phyloP scores from a whole-genome alignment of 2,797 vertebrate genomes.

The Myotis pilosus region DNA sequence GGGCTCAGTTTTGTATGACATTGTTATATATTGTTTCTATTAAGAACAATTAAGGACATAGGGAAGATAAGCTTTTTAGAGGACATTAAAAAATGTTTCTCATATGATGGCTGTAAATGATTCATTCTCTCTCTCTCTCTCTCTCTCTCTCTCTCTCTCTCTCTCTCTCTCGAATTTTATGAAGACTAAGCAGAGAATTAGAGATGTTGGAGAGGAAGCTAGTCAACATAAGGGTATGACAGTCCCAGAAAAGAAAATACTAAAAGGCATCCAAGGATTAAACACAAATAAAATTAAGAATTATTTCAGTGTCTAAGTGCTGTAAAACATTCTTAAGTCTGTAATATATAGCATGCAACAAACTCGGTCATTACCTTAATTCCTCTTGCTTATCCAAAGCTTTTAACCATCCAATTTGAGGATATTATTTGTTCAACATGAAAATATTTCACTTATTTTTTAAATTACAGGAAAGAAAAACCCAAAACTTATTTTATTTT shows the following conservation, averaged over 20 bases:
- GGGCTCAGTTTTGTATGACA: too few species aligned
- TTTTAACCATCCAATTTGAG: background rate
- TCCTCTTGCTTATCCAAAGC: background rate
- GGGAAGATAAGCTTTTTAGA: background rate
- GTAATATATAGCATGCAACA: background rate
- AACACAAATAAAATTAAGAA: too few species aligned
- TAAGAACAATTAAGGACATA: background rate
- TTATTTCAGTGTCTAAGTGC: background rate
- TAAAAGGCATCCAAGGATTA: background rate
- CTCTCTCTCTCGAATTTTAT: background rate
- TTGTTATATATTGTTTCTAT: background rate
- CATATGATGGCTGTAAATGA: background rate
- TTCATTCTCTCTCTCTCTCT: background rate
- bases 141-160: too few species aligned
- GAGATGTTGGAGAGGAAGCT: background rate
- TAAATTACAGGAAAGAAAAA: background rate
- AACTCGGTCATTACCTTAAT: background rate
- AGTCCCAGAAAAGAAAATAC: background rate
- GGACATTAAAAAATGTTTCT: background rate
- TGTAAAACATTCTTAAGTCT: background rate
- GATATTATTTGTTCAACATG: background rate
- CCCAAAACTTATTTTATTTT: background rate
- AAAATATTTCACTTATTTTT: background rate
- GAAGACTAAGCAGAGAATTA: background rate
- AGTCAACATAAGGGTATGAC: background rate